Base-by-base conservation (phyloP, 2,797 vertebrate species). In the Epinephelus coioides region DNA sequence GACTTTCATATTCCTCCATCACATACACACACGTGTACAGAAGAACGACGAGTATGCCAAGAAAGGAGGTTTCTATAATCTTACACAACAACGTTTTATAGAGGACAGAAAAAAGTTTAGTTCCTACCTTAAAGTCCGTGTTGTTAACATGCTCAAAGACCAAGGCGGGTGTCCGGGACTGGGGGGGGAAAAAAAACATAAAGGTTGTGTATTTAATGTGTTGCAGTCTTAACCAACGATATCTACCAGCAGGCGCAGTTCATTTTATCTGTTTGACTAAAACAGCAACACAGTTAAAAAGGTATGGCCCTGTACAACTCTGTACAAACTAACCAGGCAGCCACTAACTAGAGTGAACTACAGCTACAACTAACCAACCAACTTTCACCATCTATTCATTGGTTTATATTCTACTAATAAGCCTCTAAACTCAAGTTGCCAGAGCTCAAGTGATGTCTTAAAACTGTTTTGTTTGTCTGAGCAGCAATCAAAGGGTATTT, bases 101-200 rank as follows among this genome's bases (percentile, higher is more conserved):
- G 14, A 46, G 5, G 7, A 34, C 23, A 55, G 19, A 61, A 6
- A 34, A 6, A 27, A 5, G 0, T 1, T 43, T 1, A 5, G 12
- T 19, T 74, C 83, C 79, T 90, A 95, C 95, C 93, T 95, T 95
- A 76, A 95, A 95, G 80, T 95, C 95, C 23, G 95, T 95, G 91
- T 95, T 95, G 94, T 96, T 96, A n/a, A 96, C 94, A 68, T 95
- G 94, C 83, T 96, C 95, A 89, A 96, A 96, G 56, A 96, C 95
- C 89, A 96, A 85, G 40, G 95, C 95, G 2, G 95, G 95, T 15
- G 95, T 96, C 72, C 95, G 88, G 72, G 97, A 98, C 97, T 98
- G 90, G 18, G 90, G 74, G 23, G 61, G 17, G 43, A n/a, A n/a
- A n/a, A n/a, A n/a, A n/a, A n/a, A 27, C 4, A 19, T 34, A 43